Evolutionary conservation across 2,888 invertebrate species (phyloP).

Genomic region (Danaus chrysippus): DNA sequence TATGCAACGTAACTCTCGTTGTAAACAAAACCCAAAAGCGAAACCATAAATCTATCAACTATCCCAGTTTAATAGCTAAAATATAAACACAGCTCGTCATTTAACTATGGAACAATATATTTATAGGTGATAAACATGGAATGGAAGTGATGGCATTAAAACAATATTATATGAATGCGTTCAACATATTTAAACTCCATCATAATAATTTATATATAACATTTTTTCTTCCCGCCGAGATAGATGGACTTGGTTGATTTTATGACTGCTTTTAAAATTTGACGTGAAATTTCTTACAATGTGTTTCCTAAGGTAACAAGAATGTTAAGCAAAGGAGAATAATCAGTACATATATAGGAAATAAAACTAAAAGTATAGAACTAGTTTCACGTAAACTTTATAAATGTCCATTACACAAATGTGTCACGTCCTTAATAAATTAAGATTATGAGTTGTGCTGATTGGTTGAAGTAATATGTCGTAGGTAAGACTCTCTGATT

Average conservation of each 20-base stretch:
- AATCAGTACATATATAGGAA: too few species aligned
- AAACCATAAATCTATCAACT: slow-evolving; percentile 50
- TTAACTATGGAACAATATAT: neutral
- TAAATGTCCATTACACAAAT: neutral
- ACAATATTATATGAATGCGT: neutral
- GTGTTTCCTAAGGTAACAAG: too few species aligned
- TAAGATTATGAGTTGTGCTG: slow-evolving; percentile 16
- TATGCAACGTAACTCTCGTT: slow-evolving; percentile 26
- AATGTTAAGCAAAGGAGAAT: too few species aligned
- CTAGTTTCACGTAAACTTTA: neutral
- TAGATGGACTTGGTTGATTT: neutral
- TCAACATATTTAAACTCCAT: neutral
- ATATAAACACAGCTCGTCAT: slow-evolving; percentile 21
- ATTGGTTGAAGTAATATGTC: slow-evolving; percentile 20
- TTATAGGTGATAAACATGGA: neutral
- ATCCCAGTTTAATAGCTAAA: slow-evolving; percentile 35
- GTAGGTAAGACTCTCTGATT: slow-evolving; percentile 26
- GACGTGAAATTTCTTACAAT: too few species aligned
- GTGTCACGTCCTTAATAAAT: slow-evolving; percentile 15
- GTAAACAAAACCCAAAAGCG: slow-evolving; percentile 43
- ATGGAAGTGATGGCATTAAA: neutral
- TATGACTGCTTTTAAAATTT: too few species aligned
- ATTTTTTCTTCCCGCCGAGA: neutral
- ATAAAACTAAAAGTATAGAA: too few species aligned
- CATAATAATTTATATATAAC: neutral